Evolutionary conservation across 1,140 invertebrate genomes (phyloP), one percentile per base, ranked within the genome.

Genomic region (Drosophila gunungcola): DNA sequence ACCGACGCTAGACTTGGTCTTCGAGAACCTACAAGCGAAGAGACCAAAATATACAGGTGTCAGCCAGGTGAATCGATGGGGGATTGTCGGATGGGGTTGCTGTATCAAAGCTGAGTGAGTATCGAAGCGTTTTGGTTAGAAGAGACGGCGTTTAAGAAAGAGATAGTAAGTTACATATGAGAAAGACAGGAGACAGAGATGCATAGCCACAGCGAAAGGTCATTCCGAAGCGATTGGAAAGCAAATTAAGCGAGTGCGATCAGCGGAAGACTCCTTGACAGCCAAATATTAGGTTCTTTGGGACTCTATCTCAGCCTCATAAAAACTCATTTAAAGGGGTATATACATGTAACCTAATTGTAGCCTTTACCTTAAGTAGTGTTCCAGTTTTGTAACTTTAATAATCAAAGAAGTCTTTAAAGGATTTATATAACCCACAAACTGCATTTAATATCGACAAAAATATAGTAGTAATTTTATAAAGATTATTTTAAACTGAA

Each of bases 1-100:
- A 97, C 93, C 57, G 96, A 97, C 64, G 95, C 95, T 93, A 96
- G 93, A 94, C 96, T 96, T 92, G 96, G 96, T 93, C 96, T 95
- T 94, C 96, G 94, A 83, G 96, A 96, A 94, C 96, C 96, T 97
- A 68, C 6, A 79, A 73, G 27, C 6, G 16, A 46, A 13, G 25
- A 29, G 21, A 73, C 2, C 21, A 21, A 0, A 48, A 34, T 4
- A 43, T 2, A 43, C 3, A 27, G 16, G 29, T 39, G 38, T 52
- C 21, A 41, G 12, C 38, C 13, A 41, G 32, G 29, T 27, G 55
- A 2, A 6, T 41, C 38, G 9, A 11, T 34, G 21, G 2, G 13
- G 9, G 2, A 34, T 25, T 13, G 21, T 42, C 27, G 46, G 41
- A 74, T 63, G 58, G 60, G 78, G 16, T 69, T 67, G 62, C 70